Percentiles rank a stretch among this genome's conserved stretches.
These are phyloP conservation scores for Habrosyne pyritoides DNA, from an alignment of 2,888 invertebrate genomes.

Conservation along the genomic window DNA sequence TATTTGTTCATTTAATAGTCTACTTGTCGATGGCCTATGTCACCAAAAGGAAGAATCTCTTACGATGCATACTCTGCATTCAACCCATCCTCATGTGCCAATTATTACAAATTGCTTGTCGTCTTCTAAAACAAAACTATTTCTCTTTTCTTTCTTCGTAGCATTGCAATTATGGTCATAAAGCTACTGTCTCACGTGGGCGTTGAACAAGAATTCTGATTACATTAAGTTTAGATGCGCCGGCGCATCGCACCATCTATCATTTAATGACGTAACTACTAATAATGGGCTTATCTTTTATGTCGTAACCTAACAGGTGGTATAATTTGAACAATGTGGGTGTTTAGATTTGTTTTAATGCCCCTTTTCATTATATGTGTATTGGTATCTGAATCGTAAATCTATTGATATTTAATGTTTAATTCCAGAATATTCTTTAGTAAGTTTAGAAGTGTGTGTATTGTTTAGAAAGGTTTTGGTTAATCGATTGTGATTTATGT, in stretches of 20 bases:
- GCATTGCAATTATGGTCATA: neutral
- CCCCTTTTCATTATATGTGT: neutral
- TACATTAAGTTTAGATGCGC: neutral
- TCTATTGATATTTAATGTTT: neutral
- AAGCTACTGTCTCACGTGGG: slow-evolving; percentile 1
- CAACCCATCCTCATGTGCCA: neutral
- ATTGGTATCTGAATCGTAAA: neutral
- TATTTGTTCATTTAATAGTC: no score
- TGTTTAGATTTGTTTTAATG: slow-evolving; percentile 7
- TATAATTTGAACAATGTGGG: slow-evolving; percentile 23
- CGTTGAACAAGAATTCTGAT: slow-evolving; percentile 2
- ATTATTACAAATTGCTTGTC: neutral
- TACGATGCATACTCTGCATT: neutral
- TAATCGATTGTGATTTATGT: no score
- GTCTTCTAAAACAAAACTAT: neutral
- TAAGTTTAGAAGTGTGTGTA: no score
- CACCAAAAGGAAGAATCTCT: neutral
- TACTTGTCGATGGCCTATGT: no score
- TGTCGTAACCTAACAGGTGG: slow-evolving; percentile 22
- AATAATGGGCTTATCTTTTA: slow-evolving; percentile 14
- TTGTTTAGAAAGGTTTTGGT: no score
- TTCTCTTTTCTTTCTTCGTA: neutral
- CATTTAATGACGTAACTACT: slow-evolving; percentile 3
- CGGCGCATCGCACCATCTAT: neutral
- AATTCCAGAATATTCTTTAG: neutral